A percentile compares a stretch with the other conserved stretches of the same genome.
These are phyloP conservation scores for Syngnathus acus DNA, from an alignment of 2,797 vertebrate genomes.

Conservation along the genomic window DNA sequence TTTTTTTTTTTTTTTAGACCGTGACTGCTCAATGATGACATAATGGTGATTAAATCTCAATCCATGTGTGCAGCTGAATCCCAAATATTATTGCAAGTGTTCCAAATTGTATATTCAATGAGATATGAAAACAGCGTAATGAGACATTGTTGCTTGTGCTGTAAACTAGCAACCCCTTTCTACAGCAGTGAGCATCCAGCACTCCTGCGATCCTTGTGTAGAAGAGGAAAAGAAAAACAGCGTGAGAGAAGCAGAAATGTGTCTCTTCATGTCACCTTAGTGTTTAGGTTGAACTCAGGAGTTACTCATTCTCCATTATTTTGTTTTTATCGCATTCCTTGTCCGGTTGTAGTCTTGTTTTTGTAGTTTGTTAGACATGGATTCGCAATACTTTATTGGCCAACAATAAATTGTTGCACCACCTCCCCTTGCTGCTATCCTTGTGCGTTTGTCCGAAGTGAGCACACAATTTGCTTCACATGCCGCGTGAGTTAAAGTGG, in stretches of 20 bases:
- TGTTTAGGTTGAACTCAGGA: background rate
- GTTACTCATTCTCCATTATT: background rate
- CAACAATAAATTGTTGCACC: constrained; percentile 26
- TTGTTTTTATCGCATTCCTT: background rate
- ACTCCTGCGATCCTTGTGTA: background rate
- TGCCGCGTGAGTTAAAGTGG: constrained; percentile 35
- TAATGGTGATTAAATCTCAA: background rate
- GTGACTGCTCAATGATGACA: background rate
- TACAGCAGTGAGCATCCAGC: background rate
- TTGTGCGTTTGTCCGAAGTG: background rate
- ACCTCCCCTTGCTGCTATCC: background rate
- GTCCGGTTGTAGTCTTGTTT: background rate
- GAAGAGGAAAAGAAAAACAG: background rate
- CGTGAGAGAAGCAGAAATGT: background rate
- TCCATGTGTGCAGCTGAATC: background rate
- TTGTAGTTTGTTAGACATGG: constrained; percentile 14
- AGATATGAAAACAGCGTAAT: background rate
- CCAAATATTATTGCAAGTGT: background rate
- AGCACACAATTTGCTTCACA: background rate
- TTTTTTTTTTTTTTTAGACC: constrained; percentile 7
- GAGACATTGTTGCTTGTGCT: background rate
- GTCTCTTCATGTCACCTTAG: background rate
- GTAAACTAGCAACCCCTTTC: background rate
- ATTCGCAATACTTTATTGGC: constrained; percentile 20
- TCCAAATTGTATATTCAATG: background rate